Evolutionary conservation across 2,113 vertebrate species (phyloP), one percentile per base, ranked within the genome.

Genomic region (Chaetorhynchus papuensis): DNA sequence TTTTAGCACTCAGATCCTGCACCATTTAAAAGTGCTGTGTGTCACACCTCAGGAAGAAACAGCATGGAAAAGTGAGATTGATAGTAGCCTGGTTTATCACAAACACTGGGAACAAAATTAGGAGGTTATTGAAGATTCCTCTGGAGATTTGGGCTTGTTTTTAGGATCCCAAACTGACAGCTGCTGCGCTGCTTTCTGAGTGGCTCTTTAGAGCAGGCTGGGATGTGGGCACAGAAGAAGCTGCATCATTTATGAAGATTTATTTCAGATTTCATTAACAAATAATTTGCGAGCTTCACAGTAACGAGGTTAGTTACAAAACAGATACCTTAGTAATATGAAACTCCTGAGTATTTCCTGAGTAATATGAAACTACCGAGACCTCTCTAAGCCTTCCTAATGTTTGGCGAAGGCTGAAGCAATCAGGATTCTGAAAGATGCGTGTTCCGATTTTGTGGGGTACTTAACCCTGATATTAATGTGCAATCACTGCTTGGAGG

Each of bases 41-140:
- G 94, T 85, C 21, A 18, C 35, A 81, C 87, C 96, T 97, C 83
- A 89, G 95, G 83, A 66, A 30, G 13, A 12, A 53, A 19, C 27
- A 14, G 1, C 50, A 9, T 4, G 2, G 8, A 10, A 27, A 52
- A 93, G 33, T 33, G 64, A 83, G 94, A 93, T 82, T 94, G 97
- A 88, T 92, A 39, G 78, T 33, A 83, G 95, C 64, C 71, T 92
- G 90, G 39, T 88, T 96, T 97, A 81, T 96, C 93, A 74, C 79
- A 90, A 87, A 85, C 60, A 79, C 65, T 92, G 92, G 81, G 95
- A 96, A 93, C 76, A 78, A 96, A 93, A 96, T 95, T 78, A 92
- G 94, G 94, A 86, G 93, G 94, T 86, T 83, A 68, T 91, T 87
- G 96, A 93, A 87, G 95, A n/a, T 93, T 71, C 57, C 94, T 23